Base-by-base conservation (phyloP, 2,797 vertebrate species). In the Poecilia velifera region DNA sequence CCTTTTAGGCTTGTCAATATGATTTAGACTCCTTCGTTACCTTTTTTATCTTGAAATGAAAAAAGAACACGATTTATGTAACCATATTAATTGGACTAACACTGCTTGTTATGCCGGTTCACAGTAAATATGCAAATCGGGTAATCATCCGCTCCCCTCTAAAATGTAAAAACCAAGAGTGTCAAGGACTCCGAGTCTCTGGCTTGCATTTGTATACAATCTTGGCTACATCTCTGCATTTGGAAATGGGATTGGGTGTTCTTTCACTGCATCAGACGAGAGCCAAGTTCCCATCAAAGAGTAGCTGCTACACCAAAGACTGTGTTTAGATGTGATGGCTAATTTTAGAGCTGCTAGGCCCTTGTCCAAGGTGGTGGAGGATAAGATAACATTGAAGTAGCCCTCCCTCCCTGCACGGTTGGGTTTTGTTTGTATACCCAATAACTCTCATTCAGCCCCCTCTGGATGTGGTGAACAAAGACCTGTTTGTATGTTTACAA, bases 321-420 rank as follows among this genome's bases (percentile, higher is more conserved):
- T 93, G 90, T 89, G 91, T 93, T 93, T 92, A 90, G 90, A 92
- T 84, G 86, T 86, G 84, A 87, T 39, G 13, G 87, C 89, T 93
- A 94, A 94, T 92, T 94, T 94, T 94, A 94, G 92, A 91, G 83
- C 81, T 73, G 91, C 90, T 90, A 88, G 91, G 89, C 90, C 80
- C 79, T 89, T 88, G 83, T 89, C 90, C 91, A 92, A 91, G 85
- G 91, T 92, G 90, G 90, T 86, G 87, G 83, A 89, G 91, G 91
- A 93, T 92, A 92, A 92, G 90, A 94, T 93, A 92, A 91, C 86
- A 88, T 77, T 92, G 87, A 91, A 88, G 76, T 71, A 87, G 73
- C 82, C 75, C 84, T 84, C 80, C 79, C 78, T 85, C 66, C 76
- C 68, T 79, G 55, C 77, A 82, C 55, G 47, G 68, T 88, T 86